Percentiles rank a stretch among this genome's conserved stretches.
phyloP scores from a whole-genome alignment of 1,140 invertebrate genomes.

The Eciton burchellii region DNA sequence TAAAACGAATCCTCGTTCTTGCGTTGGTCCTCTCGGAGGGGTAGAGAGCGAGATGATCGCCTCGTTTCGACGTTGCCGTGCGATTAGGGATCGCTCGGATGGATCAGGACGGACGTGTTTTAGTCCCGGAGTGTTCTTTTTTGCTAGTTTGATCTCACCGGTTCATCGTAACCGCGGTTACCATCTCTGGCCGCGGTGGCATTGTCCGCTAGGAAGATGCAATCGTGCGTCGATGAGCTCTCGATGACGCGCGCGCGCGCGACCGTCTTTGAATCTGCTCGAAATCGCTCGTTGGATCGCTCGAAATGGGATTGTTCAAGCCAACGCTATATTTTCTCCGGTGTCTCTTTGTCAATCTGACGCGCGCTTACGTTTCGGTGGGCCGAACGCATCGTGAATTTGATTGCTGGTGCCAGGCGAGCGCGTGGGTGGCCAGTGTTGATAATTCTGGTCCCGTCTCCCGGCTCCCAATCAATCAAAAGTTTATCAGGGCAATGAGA shows the following conservation, averaged over 20 bases:
- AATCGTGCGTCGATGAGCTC: constrained; percentile 15
- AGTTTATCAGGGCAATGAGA: neutral
- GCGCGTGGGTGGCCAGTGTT: neutral
- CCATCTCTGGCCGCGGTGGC: constrained; percentile 28
- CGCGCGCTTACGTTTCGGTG: neutral
- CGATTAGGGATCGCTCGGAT: constrained; percentile 53
- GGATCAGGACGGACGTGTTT: constrained; percentile 58
- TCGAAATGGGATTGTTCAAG: constrained; percentile 37
- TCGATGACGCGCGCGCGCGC: neutral
- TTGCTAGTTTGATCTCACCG: constrained; percentile 4
- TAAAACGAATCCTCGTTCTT: constrained; percentile 69
- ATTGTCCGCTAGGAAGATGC: constrained; percentile 31
- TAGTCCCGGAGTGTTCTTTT: constrained; percentile 44
- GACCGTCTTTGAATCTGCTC: neutral
- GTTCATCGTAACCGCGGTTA: constrained; percentile 18
- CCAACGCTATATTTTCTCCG: neutral
- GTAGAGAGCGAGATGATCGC: constrained; percentile 52
- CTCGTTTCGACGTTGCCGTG: constrained; percentile 68
- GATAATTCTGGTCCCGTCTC: neutral
- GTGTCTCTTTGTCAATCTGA: neutral
- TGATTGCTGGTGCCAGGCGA: constrained; percentile 21
- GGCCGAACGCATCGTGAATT: constrained; percentile 6
- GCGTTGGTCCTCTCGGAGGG: neutral
- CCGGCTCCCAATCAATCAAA: neutral
- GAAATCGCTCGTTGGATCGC: neutral